phyloP scores from a whole-genome alignment of 2,888 invertebrate species.

The Ormyrus nitidulus region DNA sequence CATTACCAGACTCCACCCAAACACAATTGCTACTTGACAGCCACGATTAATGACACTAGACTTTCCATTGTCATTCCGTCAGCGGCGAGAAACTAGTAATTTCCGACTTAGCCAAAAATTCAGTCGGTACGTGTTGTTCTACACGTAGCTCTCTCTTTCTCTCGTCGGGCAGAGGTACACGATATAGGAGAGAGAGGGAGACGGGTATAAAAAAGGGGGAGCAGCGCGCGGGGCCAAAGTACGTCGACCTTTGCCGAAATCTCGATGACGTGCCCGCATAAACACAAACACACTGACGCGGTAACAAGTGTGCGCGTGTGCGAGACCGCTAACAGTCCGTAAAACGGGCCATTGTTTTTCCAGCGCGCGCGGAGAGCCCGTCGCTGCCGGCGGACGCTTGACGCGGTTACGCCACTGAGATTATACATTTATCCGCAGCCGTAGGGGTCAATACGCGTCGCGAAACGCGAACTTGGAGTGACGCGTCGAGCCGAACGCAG shows the following conservation, averaged over 20 bases:
- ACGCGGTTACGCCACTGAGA: not conserved
- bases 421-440: slow-evolving; percentile 21
- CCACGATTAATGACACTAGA: too few relatives aligned
- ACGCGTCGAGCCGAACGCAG: too few relatives aligned
- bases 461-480: slow-evolving; percentile 12
- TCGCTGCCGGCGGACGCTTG: not conserved
- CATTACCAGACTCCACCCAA: too few relatives aligned
- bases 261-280: slow-evolving; percentile 36
- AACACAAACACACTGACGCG: not conserved
- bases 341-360: slow-evolving; percentile 44
- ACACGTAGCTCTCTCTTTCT: too few relatives aligned
- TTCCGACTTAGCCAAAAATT: too few relatives aligned
- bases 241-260: slow-evolving; percentile 48
- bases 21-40: too few relatives aligned
- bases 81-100: too few relatives aligned
- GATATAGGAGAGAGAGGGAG: too few relatives aligned
- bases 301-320: not conserved
- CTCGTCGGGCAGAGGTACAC: too few relatives aligned
- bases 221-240: not conserved
- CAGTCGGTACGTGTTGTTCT: too few relatives aligned
- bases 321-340: slow-evolving; percentile 25
- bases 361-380: not conserved
- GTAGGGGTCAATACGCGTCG: slow-evolving; percentile 24
- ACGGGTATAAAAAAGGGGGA: too few relatives aligned
- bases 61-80: too few relatives aligned